These are phyloP conservation scores for Drosophila kanekoi DNA, from an alignment of 2,888 invertebrate genomes.

Conservation along the genomic window DNA sequence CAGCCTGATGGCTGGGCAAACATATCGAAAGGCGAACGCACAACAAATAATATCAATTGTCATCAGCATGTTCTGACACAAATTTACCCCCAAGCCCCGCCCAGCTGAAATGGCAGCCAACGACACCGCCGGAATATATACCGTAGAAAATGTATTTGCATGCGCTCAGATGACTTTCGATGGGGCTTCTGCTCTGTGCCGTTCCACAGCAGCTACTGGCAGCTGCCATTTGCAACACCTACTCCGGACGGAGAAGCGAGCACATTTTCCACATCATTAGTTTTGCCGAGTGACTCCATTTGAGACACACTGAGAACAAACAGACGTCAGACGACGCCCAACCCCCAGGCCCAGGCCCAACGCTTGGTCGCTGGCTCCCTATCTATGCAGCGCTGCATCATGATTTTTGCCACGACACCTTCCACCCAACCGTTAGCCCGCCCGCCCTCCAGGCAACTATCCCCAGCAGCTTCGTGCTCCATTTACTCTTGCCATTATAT, in stretches of 20 bases:
- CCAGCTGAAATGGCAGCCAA: slow-evolving; percentile 24
- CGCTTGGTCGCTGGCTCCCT: not conserved
- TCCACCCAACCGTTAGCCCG: not conserved
- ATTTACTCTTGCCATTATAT: slow-evolving; percentile 67
- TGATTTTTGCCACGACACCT: slow-evolving; percentile 25
- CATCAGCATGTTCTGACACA: slow-evolving; percentile 56
- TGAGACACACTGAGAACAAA: slow-evolving; percentile 57
- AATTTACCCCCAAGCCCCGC: not conserved
- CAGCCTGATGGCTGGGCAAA: slow-evolving; percentile 38
- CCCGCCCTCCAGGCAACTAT: slow-evolving; percentile 23
- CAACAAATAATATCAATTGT: slow-evolving; percentile 78
- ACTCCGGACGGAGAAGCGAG: slow-evolving; percentile 44
- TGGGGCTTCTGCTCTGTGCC: slow-evolving; percentile 24
- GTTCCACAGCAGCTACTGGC: slow-evolving; percentile 21
- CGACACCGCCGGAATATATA: slow-evolving; percentile 33
- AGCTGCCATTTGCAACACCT: slow-evolving; percentile 64
- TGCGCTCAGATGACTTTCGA: slow-evolving; percentile 50
- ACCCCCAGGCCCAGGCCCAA: slow-evolving; percentile 6
- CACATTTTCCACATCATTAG: slow-evolving; percentile 83
- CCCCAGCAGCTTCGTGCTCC: slow-evolving; percentile 67
- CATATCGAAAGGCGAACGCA: slow-evolving; percentile 54
- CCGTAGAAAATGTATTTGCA: slow-evolving; percentile 35
- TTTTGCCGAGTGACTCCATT: slow-evolving; percentile 79
- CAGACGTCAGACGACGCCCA: slow-evolving; percentile 28
- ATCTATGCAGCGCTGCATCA: slow-evolving; percentile 47